Percentiles rank a stretch among this genome's conserved stretches.
Evolutionary conservation across 2,797 vertebrate genomes (phyloP).

Genomic region (Spheniscus humboldti): DNA sequence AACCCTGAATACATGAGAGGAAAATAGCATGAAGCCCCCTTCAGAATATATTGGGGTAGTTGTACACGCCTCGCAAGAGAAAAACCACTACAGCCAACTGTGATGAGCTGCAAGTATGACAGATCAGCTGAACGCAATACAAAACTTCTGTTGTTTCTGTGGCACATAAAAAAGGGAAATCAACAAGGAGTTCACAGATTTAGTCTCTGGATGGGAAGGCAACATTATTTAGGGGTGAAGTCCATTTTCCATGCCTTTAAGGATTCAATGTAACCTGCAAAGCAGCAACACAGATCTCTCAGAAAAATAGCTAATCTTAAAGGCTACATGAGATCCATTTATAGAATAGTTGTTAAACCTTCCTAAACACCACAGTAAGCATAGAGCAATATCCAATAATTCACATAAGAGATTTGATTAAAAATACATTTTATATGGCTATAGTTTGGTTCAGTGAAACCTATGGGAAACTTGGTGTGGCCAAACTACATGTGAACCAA

Average conservation of each 20-base stretch:
- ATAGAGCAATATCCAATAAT: not conserved
- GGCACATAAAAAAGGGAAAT: not conserved
- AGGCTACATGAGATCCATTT: not conserved
- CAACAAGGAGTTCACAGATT: not conserved
- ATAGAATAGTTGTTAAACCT: not conserved
- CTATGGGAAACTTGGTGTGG: not conserved
- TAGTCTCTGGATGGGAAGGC: not conserved
- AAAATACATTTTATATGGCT: not conserved
- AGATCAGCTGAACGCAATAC: not conserved
- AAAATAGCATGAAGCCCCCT: not conserved
- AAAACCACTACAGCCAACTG: not conserved
- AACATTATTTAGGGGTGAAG: not conserved
- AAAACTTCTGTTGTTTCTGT: not conserved
- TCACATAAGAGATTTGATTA: not conserved
- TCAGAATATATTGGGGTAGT: not conserved
- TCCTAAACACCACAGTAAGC: not conserved
- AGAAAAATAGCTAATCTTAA: not conserved
- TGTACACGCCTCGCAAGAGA: not conserved
- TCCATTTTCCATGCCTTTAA: not conserved
- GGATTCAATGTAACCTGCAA: not conserved
- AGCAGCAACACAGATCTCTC: not conserved
- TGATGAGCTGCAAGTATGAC: not conserved
- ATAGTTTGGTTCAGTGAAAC: not conserved
- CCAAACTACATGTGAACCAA: not conserved
- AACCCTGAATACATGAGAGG: not conserved